Evolutionary conservation across 2,113 vertebrate genomes (phyloP).

Genomic region (Ia io): DNA sequence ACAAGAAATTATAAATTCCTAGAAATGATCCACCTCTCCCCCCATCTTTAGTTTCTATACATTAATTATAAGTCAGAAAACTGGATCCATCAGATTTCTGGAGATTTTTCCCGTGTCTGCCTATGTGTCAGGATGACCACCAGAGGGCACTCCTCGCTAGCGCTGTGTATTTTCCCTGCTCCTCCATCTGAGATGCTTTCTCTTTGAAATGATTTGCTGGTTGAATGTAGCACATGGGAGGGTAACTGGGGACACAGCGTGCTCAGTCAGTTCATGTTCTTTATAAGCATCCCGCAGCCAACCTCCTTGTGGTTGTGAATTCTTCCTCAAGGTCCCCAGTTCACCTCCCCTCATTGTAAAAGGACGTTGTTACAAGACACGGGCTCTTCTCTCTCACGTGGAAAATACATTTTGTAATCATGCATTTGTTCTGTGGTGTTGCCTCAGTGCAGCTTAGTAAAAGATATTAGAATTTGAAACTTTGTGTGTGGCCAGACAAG

Average conservation of each 20-base stretch:
- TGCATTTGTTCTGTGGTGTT: too few relatives aligned
- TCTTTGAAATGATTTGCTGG: slow-evolving; percentile 31
- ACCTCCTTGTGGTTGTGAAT: background rate
- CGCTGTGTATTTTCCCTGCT: background rate
- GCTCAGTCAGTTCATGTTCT: slow-evolving; percentile 32
- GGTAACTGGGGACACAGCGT: slow-evolving; percentile 54
- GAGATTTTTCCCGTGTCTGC: fast-evolving
- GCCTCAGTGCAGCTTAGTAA: background rate
- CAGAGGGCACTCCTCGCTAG: slow-evolving; percentile 77
- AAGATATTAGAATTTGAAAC: background rate
- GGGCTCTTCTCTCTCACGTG: background rate
- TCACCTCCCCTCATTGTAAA: background rate
- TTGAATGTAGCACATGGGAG: slow-evolving; percentile 37
- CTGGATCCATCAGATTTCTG: fast-evolving
- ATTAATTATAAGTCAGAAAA: background rate
- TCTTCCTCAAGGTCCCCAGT: background rate
- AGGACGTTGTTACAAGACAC: background rate
- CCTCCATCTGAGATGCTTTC: background rate
- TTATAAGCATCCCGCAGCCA: background rate
- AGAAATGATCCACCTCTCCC: background rate
- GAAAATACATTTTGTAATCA: background rate
- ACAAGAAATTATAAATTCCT: background rate
- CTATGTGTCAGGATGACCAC: slow-evolving; percentile 31
- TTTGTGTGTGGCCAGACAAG: too few relatives aligned
- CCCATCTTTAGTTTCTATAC: background rate